Conservation (phyloP, 1,140 invertebrate species). For the Colletes latitarsis region DNA sequence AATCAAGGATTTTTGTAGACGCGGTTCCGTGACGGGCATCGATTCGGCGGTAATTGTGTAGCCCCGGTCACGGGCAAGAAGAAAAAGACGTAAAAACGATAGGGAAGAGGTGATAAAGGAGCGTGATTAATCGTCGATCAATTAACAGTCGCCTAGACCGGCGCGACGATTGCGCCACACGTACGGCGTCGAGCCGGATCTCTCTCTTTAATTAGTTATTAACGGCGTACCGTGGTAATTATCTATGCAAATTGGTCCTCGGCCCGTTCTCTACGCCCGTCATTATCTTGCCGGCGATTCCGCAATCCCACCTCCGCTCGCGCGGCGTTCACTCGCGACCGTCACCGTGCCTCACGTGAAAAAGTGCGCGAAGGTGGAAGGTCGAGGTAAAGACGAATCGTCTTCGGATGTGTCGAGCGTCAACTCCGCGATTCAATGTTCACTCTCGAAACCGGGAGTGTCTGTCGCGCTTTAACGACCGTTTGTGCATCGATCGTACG, state of each 20-base stretch:
- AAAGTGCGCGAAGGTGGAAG: slow-evolving; percentile 56
- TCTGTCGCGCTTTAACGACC: slow-evolving; percentile 20
- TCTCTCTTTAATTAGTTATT: slow-evolving; percentile 72
- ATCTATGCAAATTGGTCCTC: slow-evolving; percentile 67
- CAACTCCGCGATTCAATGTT: slow-evolving; percentile 19
- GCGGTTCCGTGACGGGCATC: slow-evolving; percentile 8
- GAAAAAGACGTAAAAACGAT: slow-evolving; percentile 13
- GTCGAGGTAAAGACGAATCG: slow-evolving; percentile 54
- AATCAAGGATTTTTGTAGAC: neutral
- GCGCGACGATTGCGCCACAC: slow-evolving; percentile 55
- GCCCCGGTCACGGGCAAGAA: neutral
- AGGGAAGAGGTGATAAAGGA: slow-evolving; percentile 19
- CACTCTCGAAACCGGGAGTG: slow-evolving; percentile 12
- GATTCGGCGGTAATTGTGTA: slow-evolving; percentile 25
- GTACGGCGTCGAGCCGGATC: slow-evolving; percentile 26
- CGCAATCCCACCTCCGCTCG: slow-evolving; percentile 44
- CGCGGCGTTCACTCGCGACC: neutral
- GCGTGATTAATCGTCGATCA: slow-evolving; percentile 66
- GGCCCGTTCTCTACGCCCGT: slow-evolving; percentile 45
- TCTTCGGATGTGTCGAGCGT: slow-evolving; percentile 51
- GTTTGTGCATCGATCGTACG: slow-evolving; percentile 22
- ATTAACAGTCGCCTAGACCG: slow-evolving; percentile 50
- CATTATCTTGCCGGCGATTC: slow-evolving; percentile 56
- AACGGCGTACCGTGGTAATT: slow-evolving; percentile 66
- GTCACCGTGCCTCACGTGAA: slow-evolving; percentile 30